A percentile compares a stretch with the other conserved stretches of the same genome.
These are phyloP conservation scores for Corythucha ciliata DNA, from an alignment of 2,888 invertebrate genomes.

Conservation along the genomic window DNA sequence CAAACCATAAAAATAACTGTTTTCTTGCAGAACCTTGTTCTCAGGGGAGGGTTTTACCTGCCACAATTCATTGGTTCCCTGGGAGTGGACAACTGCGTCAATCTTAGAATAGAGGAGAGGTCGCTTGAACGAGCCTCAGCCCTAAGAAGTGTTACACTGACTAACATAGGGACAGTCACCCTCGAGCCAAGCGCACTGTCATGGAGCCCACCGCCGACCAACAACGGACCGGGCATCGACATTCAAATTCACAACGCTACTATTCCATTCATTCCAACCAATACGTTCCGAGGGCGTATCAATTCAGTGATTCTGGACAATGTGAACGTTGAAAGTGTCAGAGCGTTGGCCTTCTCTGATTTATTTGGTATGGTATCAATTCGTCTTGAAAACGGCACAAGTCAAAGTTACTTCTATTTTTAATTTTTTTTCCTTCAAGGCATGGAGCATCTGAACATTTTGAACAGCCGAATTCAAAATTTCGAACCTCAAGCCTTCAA, in stretches of 20 bases:
- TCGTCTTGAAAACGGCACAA: neutral
- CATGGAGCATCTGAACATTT: slow-evolving; percentile 51
- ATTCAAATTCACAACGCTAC: slow-evolving; percentile 44
- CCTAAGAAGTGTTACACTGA: slow-evolving; percentile 54
- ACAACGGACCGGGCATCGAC: slow-evolving; percentile 40
- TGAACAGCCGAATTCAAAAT: slow-evolving; percentile 50
- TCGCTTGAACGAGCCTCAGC: slow-evolving; percentile 53
- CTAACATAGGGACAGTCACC: slow-evolving; percentile 52
- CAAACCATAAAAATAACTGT: too few species aligned
- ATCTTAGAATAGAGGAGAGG: slow-evolving; percentile 50
- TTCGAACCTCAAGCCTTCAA: slow-evolving; percentile 67
- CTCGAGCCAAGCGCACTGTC: slow-evolving; percentile 53
- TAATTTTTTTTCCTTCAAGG: neutral
- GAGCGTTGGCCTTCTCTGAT: slow-evolving; percentile 66
- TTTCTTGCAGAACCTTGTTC: too few species aligned
- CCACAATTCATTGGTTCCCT: slow-evolving; percentile 49
- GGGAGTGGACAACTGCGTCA: slow-evolving; percentile 56
- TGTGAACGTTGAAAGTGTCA: slow-evolving; percentile 52
- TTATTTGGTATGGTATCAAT: slow-evolving; percentile 44
- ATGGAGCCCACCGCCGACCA: slow-evolving; percentile 43
- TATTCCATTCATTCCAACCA: slow-evolving; percentile 44
- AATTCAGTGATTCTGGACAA: slow-evolving; percentile 53
- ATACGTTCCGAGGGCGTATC: slow-evolving; percentile 55
- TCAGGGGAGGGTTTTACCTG: too few species aligned
- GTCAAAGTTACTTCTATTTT: neutral